These are phyloP conservation scores for Hyles lineata DNA, from an alignment of 2,888 invertebrate genomes.

Conservation along the genomic window DNA sequence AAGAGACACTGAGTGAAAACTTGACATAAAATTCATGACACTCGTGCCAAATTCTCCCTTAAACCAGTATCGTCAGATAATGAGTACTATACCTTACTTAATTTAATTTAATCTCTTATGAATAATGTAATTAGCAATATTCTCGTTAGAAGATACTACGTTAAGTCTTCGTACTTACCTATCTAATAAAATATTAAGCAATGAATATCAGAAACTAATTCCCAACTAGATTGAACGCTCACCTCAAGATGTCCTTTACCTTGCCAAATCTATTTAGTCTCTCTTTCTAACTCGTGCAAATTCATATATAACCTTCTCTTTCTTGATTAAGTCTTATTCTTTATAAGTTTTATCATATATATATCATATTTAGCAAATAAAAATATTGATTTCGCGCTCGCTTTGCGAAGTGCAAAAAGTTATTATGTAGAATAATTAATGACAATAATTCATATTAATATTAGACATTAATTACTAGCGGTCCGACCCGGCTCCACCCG, in stretches of 20 bases:
- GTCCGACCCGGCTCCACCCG: too few species aligned
- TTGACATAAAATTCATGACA: background rate
- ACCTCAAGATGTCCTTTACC: conserved; percentile 56
- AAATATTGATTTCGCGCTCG: background rate
- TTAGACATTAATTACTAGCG: too few species aligned
- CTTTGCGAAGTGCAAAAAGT: background rate
- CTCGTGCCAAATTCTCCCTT: background rate
- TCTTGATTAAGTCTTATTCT: too few species aligned
- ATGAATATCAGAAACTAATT: conserved; percentile 25
- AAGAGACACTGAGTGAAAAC: too few species aligned
- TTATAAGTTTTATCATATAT: background rate
- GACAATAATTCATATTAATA: too few species aligned
- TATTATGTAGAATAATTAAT: background rate
- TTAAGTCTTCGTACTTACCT: background rate
- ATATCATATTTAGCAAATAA: too few species aligned
- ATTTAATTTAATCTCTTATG: background rate
- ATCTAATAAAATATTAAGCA: conserved; percentile 11
- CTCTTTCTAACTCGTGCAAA: background rate
- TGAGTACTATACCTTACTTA: background rate
- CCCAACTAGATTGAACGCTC: conserved; percentile 45
- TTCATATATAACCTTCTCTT: background rate
- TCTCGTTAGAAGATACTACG: background rate
- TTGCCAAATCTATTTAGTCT: conserved; percentile 46
- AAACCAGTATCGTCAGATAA: background rate
- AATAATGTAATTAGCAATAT: background rate